Evolutionary conservation across 2,888 invertebrate species (phyloP).

Genomic region (Drosophila aldrichi): DNA sequence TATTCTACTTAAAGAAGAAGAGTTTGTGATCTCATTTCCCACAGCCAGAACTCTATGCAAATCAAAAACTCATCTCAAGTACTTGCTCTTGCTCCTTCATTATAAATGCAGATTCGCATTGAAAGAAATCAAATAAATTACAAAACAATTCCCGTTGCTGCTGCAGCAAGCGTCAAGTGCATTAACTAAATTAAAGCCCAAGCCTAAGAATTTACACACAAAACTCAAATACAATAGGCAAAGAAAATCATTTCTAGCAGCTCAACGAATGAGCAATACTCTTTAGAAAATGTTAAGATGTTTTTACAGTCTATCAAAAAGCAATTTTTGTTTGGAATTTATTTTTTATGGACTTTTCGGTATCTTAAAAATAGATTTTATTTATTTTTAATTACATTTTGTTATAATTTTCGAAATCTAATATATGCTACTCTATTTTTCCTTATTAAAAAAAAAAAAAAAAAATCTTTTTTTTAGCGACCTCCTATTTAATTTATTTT

Average conservation of each 20-base stretch:
- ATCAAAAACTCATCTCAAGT: not conserved
- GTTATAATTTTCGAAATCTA: no score
- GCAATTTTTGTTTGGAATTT: no score
- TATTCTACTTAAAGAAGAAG: not conserved
- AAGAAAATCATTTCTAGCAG: not conserved
- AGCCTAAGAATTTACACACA: not conserved
- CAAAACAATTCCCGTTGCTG: conserved; percentile 6
- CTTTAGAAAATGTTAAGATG: not conserved
- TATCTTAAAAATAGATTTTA: no score
- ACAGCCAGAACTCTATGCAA: not conserved
- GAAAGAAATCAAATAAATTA: not conserved
- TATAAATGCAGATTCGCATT: conserved; percentile 1
- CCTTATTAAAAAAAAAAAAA: no score
- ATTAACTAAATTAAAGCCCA: conserved; percentile 48
- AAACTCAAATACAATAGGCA: conserved; percentile 36
- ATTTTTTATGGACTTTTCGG: no score
- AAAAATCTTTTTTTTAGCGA: no score
- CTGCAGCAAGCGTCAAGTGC: conserved; percentile 20
- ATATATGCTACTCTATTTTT: no score
- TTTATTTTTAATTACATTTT: no score
- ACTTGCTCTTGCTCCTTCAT: not conserved
- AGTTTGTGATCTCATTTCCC: not conserved
- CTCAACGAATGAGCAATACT: not conserved
- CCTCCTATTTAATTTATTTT: no score
- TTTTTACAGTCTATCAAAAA: no score